Conservation (phyloP, 2,888 invertebrate species). For the Myopa tessellatipennis region DNA sequence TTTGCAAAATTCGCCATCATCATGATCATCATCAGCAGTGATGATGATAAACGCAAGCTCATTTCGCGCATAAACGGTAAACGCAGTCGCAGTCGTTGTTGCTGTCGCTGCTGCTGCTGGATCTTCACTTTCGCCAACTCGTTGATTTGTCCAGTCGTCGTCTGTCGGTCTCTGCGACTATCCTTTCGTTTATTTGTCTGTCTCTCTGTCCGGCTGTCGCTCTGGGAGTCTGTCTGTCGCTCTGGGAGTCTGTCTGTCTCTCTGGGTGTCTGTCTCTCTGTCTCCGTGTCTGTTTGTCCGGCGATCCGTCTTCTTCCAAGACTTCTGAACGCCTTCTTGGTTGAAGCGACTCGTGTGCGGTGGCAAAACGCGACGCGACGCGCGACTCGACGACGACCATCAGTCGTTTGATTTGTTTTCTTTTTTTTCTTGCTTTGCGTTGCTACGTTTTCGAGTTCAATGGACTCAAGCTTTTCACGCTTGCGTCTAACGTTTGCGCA, state of each 20-base stretch:
- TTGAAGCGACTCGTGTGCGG: not conserved
- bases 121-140: slow-evolving; percentile 61
- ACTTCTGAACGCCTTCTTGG: not conserved
- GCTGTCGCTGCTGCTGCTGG: slow-evolving; percentile 18
- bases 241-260: not conserved
- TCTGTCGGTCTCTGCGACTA: slow-evolving; percentile 29
- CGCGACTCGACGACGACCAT: slow-evolving; percentile 17
- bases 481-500: slow-evolving; percentile 28
- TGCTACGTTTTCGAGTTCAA: slow-evolving; percentile 27
- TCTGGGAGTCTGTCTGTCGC: not conserved
- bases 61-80: not conserved
- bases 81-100: not conserved
- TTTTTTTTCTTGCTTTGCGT: not conserved
- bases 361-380: slow-evolving; percentile 12
- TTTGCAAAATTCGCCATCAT: too few species aligned
- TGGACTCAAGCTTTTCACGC: slow-evolving; percentile 13
- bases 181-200: slow-evolving; percentile 26
- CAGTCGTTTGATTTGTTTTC: not conserved
- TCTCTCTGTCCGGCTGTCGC: not conserved
- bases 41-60: not conserved
- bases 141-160: slow-evolving; percentile 38
- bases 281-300: not conserved
- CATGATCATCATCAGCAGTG: too few species aligned
- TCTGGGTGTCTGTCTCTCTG: not conserved
- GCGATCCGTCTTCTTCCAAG: not conserved